A percentile compares a stretch with the other conserved stretches of the same genome.
Conservation (phyloP, 2,113 vertebrate species). For the Edolisoma coerulescens region DNA sequence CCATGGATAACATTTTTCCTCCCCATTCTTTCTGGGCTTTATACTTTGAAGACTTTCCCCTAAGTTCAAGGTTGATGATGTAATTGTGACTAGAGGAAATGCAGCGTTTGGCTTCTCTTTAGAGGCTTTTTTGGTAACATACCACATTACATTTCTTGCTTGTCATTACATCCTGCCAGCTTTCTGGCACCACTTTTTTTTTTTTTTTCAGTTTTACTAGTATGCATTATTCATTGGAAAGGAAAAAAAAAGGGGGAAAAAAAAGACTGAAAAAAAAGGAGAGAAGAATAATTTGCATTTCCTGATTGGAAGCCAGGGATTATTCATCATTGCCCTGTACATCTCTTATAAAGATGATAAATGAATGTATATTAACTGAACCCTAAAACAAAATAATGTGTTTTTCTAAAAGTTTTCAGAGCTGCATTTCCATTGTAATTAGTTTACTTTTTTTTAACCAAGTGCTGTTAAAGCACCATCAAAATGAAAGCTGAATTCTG, state of each 20-base stretch:
- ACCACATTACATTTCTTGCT: not conserved
- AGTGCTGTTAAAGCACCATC: constrained; percentile 60
- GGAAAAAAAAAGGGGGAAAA: fast-evolving
- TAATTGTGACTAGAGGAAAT: not conserved
- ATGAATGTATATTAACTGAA: constrained; percentile 76
- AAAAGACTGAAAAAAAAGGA: not conserved
- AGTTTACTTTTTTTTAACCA: constrained; percentile 72
- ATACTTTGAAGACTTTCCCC: not conserved
- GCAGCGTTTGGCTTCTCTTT: not conserved
- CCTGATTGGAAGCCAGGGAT: constrained; percentile 71
- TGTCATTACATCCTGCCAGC: constrained; percentile 15
- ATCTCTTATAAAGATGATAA: constrained; percentile 77
- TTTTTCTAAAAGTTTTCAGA: constrained; percentile 69
- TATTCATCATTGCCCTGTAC: constrained; percentile 74
- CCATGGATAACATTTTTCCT: fast-evolving
- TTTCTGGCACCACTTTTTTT: constrained; percentile 2
- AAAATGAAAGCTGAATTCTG: constrained; percentile 66
- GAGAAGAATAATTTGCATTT: constrained; percentile 70
- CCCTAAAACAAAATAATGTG: constrained; percentile 74
- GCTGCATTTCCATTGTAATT: constrained; percentile 74
- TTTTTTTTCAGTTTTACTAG: not conserved
- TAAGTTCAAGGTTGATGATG: not conserved
- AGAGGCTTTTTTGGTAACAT: not conserved
- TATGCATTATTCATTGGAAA: constrained; percentile 38
- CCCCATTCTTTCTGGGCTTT: not conserved